Evolutionary conservation across 2,888 invertebrate species (phyloP).

Genomic region (Flexamia atlantica): DNA sequence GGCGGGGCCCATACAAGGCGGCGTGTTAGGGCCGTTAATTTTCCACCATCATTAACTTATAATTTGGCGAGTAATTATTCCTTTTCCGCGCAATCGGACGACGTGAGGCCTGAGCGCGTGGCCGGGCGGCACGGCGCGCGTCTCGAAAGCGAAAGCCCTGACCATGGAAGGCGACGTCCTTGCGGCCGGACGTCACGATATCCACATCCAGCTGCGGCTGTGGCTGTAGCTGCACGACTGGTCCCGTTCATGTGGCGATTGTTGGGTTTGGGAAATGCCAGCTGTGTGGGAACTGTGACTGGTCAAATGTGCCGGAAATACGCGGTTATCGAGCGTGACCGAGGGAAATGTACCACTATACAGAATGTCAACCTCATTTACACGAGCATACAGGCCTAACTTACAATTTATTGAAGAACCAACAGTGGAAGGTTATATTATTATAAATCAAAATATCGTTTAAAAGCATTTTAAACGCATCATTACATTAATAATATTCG

Average conservation of each 20-base stretch:
- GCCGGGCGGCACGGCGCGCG: not conserved
- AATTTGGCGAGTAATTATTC: constrained; percentile 1
- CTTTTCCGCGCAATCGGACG: not conserved
- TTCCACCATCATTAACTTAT: constrained; percentile 10
- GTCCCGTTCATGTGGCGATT: not conserved
- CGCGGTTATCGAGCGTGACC: not conserved
- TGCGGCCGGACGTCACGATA: not conserved
- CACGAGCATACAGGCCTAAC: too few species aligned
- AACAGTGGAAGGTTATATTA: too few species aligned
- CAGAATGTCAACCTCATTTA: too few species aligned
- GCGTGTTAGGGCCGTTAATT: not conserved
- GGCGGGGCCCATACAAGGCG: constrained; percentile 18
- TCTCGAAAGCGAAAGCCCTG: constrained; percentile 12
- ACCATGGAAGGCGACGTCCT: constrained; percentile 14
- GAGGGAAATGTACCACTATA: too few species aligned
- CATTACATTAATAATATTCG: too few species aligned
- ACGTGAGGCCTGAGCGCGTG: not conserved
- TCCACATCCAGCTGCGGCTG: not conserved
- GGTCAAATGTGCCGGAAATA: not conserved
- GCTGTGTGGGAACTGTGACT: not conserved
- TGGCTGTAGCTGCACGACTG: constrained; percentile 24
- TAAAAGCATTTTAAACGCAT: too few species aligned
- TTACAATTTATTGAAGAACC: too few species aligned
- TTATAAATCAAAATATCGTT: too few species aligned
- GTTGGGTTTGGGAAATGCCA: not conserved